phyloP scores from a whole-genome alignment of 2,113 vertebrate species.

The Bubo blakistoni region DNA sequence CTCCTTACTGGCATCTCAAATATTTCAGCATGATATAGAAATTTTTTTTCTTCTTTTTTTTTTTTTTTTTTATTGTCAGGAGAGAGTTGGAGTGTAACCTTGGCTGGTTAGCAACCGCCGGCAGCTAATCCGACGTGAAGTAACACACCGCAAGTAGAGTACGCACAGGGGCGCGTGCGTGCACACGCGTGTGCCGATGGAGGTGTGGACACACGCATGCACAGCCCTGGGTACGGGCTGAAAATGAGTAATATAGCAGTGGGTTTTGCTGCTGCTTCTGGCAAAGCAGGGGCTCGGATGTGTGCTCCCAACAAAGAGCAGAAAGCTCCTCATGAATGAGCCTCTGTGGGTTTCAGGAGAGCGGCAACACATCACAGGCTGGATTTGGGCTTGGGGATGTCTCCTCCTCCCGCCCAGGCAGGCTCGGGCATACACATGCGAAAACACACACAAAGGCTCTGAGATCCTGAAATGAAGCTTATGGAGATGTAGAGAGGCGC shows the following conservation, averaged over 20 bases:
- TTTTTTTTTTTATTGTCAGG: background rate
- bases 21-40: background rate
- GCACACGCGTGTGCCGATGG: background rate
- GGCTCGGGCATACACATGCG: background rate
- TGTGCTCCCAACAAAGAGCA: fast-evolving
- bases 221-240: background rate
- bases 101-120: background rate
- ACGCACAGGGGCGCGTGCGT: fast-evolving
- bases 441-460: background rate
- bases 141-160: background rate
- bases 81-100: background rate
- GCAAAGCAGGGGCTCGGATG: fast-evolving
- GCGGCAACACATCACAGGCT: background rate
- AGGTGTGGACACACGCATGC: fast-evolving
- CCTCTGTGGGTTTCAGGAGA: background rate
- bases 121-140: background rate
- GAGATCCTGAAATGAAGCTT: background rate
- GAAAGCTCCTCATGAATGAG: background rate
- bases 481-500: fast-evolving
- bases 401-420: background rate
- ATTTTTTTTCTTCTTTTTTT: background rate
- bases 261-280: background rate
- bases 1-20: background rate
- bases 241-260: fast-evolving
- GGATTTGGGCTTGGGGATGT: background rate